Evolutionary conservation across 30 jellyfish, hydroid and myxozoan species (phyloP).

Genomic region (Aurelia sp.): DNA sequence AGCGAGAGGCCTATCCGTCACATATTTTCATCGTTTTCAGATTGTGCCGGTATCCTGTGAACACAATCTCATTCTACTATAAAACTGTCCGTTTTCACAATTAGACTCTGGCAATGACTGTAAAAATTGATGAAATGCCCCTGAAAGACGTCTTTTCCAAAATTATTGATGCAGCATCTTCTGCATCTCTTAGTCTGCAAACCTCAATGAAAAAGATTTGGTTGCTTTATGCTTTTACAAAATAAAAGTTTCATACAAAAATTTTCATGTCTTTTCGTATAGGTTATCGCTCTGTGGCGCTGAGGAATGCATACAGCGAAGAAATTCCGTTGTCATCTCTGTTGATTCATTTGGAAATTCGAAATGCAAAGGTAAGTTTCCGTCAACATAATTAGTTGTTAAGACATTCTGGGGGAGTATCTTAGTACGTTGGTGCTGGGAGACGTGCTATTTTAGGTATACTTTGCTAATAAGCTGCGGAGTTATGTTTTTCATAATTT

Average conservation of each 20-base stretch:
- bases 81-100: not conserved
- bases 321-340: conserved; percentile 86
- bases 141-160: too few species aligned
- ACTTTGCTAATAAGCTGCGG: not conserved
- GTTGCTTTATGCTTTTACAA: too few species aligned
- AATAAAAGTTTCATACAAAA: too few species aligned
- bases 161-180: too few species aligned
- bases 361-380: conserved; percentile 87
- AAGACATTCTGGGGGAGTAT: too few species aligned
- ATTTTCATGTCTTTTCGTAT: not conserved
- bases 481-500: not conserved
- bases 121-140: not conserved
- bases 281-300: conserved; percentile 92
- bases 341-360: conserved; percentile 77
- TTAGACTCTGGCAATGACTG: not conserved
- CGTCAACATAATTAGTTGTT: too few species aligned
- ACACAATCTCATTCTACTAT: not conserved
- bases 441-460: not conserved
- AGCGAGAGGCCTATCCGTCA: not conserved
- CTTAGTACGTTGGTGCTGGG: not conserved
- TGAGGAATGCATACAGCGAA: conserved; percentile 90
- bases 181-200: too few species aligned
- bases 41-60: not conserved
- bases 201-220: too few species aligned
- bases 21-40: not conserved